Evolutionary conservation across 2,797 vertebrate genomes (phyloP), one percentile per base, ranked within the genome.

Genomic region (Neostethus bicornis): DNA sequence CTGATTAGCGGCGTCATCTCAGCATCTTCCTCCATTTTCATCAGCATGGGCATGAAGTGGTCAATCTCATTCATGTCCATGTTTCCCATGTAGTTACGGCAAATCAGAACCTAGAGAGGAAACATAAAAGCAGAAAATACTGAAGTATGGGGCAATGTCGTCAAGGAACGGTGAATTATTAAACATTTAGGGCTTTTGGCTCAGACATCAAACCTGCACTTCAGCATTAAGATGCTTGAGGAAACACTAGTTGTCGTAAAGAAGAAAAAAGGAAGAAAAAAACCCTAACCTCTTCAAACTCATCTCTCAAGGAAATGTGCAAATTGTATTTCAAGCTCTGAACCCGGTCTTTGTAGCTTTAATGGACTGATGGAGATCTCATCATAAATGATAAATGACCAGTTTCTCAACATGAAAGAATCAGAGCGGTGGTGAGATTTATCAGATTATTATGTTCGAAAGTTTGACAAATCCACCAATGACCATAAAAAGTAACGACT

Each of bases 11-110:
- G 92, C 0, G 90, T 87, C 60, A 89, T 77, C 62, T 91, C 91
- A 0, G 79, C 88, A 0, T 94, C 92, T 29, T 94, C 92, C 55
- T 94, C 92, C 42, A 82, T 86, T 84, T 91, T 91, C 87, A 90
- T 81, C 79, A 94, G 82, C 43, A 92, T 90, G 31, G 92, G 89
- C 89, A 94, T 91, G 62, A 94, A 93, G 84, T 92, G 87, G 80
- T 94, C 92, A 2, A 94, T 92, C 81, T 92, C 87, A 47, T 84
- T 89, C 87, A 92, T 90, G 74, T 93, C 90, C 76, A 93, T 81
- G 68, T 87, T 87, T 9, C 92, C 92, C 92, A 89, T 94, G 86
- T 94, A 94, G 80, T 94, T 94, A 29, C 92, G 88, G 53, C 90
- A 91, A 76, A 94, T 90, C 35, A 94, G 84, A 54, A 94, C 92